These are phyloP conservation scores for Campylomormyrus numenius DNA, from an alignment of 2,113 vertebrate genomes.

Conservation along the genomic window DNA sequence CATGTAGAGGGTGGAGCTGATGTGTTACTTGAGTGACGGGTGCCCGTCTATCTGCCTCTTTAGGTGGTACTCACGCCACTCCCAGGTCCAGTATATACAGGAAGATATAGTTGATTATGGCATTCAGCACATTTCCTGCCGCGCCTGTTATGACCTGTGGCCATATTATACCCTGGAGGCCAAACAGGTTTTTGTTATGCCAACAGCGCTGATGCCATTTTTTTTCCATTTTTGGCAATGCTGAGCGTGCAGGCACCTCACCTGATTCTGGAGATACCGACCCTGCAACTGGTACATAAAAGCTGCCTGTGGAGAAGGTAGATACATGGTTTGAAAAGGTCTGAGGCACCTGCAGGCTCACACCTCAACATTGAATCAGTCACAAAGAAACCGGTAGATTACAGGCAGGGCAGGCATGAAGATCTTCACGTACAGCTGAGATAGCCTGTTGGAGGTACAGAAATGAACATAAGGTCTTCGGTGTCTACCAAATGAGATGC, in stretches of 20 bases:
- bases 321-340: not conserved
- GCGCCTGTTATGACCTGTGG: conserved; percentile 73
- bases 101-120: conserved; percentile 72
- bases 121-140: conserved; percentile 73
- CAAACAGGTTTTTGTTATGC: conserved; percentile 18
- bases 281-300: conserved; percentile 82
- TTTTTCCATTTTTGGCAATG: not conserved
- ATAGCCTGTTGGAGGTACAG: conserved; percentile 58
- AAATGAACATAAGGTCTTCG: not conserved
- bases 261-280: conserved; percentile 82
- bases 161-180: conserved; percentile 74
- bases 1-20: not conserved
- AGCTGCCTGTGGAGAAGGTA: conserved; percentile 58
- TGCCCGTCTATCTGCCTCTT: not conserved
- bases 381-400: conserved; percentile 15
- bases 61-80: conserved; percentile 68
- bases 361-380: not conserved
- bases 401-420: conserved; percentile 87
- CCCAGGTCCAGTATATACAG: conserved; percentile 70
- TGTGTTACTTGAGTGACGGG: not conserved
- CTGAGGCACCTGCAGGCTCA: not conserved
- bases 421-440: conserved; percentile 81
- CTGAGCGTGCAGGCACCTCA: conserved; percentile 36
- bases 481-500: not conserved
- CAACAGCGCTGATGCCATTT: not conserved